Evolutionary conservation across 2,888 invertebrate genomes (phyloP), one percentile per base, ranked within the genome.

Genomic region (Candidula unifasciata): DNA sequence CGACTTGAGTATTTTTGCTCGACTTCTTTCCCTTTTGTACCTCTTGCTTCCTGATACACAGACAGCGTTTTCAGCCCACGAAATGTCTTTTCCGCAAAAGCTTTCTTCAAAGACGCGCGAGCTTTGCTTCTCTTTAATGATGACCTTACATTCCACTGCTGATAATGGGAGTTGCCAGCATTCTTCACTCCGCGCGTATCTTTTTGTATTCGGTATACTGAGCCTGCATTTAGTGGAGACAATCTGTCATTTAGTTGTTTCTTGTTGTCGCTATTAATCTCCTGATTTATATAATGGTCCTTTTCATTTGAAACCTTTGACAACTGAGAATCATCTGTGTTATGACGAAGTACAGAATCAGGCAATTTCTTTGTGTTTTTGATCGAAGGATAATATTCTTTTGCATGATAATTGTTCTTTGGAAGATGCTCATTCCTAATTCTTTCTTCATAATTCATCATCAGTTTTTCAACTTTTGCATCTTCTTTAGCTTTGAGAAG

Each of bases 121-220:
- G 90, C 91, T 80, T 87, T 89, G 79, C 87, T 88, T 82, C 89
- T 86, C 84, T 88, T 90, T 21, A 87, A 71, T 1, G 86, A 87
- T 8, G 54, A 77, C 18, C 79, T 71, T 18, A 78, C 66, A 37
- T 83, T 81, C 85, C 85, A 83, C 71, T 69, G 77, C 2, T 60
- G 33, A 30, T 76, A 37, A 16, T 80, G 33, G 2, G 73, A 30
- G 64, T 73, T 71, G 1, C 78, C 64, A 10, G 84, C 80, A 37
- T 80, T 85, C 82, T 80, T 64, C 10, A 82, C 76, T 33, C 84
- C 57, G 1, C 8, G 30, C 13, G 5, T 24, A 8, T 27, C 52
- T 24, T 44, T 16, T 10, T 82, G 76, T 13, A 79, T 21, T 3
- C 33, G 60, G 3, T 71, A 79, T 8, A 6, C 10, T 16, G 21